phyloP scores from a whole-genome alignment of 2,113 vertebrate genomes.

The Coturnix japonica region DNA sequence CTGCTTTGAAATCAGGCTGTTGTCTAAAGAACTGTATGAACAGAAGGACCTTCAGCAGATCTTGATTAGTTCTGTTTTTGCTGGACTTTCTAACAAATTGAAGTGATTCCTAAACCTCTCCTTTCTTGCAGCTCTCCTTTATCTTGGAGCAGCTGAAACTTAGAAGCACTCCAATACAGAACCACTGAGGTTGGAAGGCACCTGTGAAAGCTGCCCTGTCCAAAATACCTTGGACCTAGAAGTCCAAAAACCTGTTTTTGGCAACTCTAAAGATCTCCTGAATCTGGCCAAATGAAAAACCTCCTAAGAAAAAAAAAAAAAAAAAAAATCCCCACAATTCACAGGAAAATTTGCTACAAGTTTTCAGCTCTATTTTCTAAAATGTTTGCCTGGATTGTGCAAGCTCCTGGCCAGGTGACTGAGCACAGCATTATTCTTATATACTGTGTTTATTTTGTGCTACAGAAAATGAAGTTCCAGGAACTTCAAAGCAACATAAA shows the following conservation, averaged over 20 bases:
- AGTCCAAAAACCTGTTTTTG: fast-evolving
- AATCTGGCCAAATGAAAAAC: neutral
- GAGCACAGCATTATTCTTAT: neutral
- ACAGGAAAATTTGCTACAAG: neutral
- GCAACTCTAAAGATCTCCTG: neutral
- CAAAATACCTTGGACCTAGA: neutral
- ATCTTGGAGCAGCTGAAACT: neutral
- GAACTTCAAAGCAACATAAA: neutral
- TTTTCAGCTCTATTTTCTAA: neutral
- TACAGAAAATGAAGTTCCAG: neutral
- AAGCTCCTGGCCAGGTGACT: fast-evolving
- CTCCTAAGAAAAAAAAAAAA: neutral
- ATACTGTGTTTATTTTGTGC: neutral
- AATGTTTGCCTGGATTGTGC: neutral
- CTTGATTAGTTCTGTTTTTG: neutral
- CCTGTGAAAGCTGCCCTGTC: neutral
- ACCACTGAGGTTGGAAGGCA: neutral
- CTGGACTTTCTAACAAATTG: neutral
- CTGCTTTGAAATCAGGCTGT: neutral
- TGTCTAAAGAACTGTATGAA: neutral
- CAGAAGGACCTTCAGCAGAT: neutral
- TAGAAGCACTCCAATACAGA: neutral
- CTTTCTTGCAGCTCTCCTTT: neutral
- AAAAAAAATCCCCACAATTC: neutral
- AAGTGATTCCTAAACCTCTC: neutral